Base-by-base conservation (phyloP, 2,113 vertebrate genomes). In the Notechis scutatus region DNA sequence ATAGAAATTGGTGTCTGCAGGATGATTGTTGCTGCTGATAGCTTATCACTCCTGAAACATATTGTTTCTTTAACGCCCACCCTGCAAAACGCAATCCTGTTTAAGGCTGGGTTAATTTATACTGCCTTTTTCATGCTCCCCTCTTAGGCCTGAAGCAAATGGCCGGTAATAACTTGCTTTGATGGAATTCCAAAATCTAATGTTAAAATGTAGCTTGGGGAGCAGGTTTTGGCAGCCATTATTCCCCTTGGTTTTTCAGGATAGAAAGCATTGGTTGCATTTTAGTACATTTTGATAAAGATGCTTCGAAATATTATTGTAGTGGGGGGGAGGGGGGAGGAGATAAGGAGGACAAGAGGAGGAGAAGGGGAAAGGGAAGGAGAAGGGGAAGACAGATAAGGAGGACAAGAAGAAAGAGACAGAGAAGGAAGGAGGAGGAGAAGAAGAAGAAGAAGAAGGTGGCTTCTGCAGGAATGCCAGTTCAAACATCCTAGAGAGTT, bases 361-460 rank as follows among this genome's bases (percentile, higher is more conserved):
- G 54, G 54, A 55, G 54, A 0, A 55, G 54, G 3, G 18, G 21
- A 8, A 2, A 0, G 23, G 24, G 57, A 3, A 24, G 23, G 1
- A 24, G 56, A 4, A 54, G 12, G 12, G 11, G 54, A 54, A 54
- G 54, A 54, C 12, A 54, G 54, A 54, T 54, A 54, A 54, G 52
- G 3, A 54, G 54, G 54, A 54, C 12, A 54, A 54, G 54, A 52
- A 54, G 3, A 14, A 54, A 12, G 54, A 54, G 54, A 15, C 12
- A 3, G 12, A 54, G 54, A 15, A 54, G 54, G 54, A 3, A 55
- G 3, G 14, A 55, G 54, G 14, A 55, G 54, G 54, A 55, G 54
- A 0, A 55, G 54, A 4, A 55, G 21, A 8, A 2, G 56, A 9
- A 0, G 56, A 2, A 1, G 50, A 20, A 20, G n/a, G 12, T 2